Evolutionary conservation across 2,888 invertebrate genomes (phyloP).

Genomic region (Drosophila aldrichi): DNA sequence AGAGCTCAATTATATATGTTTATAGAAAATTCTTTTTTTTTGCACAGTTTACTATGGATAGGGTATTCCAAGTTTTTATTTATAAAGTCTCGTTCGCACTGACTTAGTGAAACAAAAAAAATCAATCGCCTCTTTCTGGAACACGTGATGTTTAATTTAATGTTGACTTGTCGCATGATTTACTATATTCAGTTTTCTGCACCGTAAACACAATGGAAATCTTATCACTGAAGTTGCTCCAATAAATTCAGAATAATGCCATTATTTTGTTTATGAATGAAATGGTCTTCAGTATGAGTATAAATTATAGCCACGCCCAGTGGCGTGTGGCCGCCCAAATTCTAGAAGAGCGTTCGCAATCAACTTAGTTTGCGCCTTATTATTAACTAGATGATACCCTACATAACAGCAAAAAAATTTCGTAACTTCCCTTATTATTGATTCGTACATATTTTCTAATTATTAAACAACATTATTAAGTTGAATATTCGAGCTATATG

Average conservation of each 20-base stretch:
- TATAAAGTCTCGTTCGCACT: neutral
- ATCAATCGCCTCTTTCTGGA: neutral
- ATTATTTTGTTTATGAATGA: constrained; percentile 33
- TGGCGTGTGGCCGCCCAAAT: neutral
- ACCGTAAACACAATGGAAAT: neutral
- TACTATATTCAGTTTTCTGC: neutral
- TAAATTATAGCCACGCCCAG: neutral
- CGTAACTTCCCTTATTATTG: too few relatives aligned
- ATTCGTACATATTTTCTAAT: too few relatives aligned
- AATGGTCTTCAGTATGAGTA: neutral
- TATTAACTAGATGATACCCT: neutral
- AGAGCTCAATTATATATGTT: too few relatives aligned
- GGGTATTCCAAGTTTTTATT: neutral
- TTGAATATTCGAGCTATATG: too few relatives aligned
- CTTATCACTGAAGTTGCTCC: constrained; percentile 15
- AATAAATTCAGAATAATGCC: constrained; percentile 26
- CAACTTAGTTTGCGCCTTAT: neutral
- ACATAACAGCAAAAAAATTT: neutral
- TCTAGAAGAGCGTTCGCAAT: neutral
- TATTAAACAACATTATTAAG: too few relatives aligned
- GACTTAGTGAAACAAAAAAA: neutral
- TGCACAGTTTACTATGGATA: neutral
- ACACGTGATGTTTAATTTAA: constrained; percentile 3
- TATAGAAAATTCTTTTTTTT: too few relatives aligned
- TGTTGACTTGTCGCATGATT: neutral